Conservation (phyloP, 1,140 invertebrate genomes). For the Bombus polaris region DNA sequence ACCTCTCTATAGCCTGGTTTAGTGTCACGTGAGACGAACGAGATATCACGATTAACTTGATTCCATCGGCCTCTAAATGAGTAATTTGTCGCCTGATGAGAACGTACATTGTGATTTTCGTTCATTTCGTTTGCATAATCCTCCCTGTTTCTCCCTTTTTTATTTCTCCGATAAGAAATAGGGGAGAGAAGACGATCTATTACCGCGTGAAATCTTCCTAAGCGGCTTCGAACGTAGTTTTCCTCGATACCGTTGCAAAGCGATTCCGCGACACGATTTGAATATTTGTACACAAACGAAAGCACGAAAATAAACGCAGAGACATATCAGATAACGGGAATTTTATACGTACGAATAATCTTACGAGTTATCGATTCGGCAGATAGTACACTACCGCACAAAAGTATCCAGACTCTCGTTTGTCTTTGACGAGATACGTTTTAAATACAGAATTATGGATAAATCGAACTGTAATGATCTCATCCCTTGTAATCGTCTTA, state of each 20-base stretch:
- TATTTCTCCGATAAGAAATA: neutral
- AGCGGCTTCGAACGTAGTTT: neutral
- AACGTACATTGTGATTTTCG: neutral
- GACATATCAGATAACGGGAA: neutral
- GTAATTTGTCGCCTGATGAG: constrained; percentile 40
- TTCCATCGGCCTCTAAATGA: constrained; percentile 40
- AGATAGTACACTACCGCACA: neutral
- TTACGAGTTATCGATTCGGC: neutral
- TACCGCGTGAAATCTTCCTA: neutral
- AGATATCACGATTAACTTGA: constrained; percentile 41
- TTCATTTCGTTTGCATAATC: constrained; percentile 53
- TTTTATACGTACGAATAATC: neutral
- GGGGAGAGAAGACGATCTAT: neutral
- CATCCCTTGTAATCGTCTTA: too few relatives aligned
- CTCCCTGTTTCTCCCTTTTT: constrained; percentile 6
- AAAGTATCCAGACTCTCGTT: neutral
- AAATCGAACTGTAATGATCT: too few relatives aligned
- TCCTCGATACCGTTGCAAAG: too few relatives aligned
- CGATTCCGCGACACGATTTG: neutral
- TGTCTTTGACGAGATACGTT: neutral
- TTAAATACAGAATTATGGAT: neutral
- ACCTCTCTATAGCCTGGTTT: neutral
- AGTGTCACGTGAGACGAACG: neutral
- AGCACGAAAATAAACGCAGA: neutral
- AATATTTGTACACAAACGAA: constrained; percentile 8